These are phyloP conservation scores for Drosophila willistoni DNA, from an alignment of 1,140 invertebrate species.

Conservation along the genomic window DNA sequence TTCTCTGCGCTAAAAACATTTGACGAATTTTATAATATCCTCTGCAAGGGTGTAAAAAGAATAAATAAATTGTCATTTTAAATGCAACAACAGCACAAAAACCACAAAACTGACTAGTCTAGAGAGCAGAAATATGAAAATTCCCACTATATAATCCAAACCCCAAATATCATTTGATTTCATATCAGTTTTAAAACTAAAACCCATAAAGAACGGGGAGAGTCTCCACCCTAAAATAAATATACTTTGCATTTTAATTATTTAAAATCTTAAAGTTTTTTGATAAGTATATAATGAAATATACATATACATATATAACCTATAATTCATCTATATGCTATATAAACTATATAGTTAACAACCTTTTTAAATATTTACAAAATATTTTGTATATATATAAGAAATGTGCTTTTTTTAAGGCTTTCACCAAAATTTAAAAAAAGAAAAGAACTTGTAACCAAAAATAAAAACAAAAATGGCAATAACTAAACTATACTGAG, in stretches of 20 bases:
- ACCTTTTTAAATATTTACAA: slow-evolving; percentile 79
- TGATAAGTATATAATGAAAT: not conserved
- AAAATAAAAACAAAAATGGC: slow-evolving; percentile 52
- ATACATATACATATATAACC: not conserved
- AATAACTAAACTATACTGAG: slow-evolving; percentile 70
- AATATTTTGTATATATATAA: slow-evolving; percentile 75
- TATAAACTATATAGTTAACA: slow-evolving; percentile 52
- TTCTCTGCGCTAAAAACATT: too few relatives aligned
- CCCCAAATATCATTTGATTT: slow-evolving; percentile 69
- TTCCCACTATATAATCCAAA: slow-evolving; percentile 35
- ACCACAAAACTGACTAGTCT: slow-evolving; percentile 41
- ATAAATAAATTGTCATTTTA: slow-evolving; percentile 61
- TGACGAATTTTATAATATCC: too few relatives aligned
- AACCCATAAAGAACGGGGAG: slow-evolving; percentile 29
- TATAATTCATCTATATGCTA: slow-evolving; percentile 30
- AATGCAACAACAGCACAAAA: slow-evolving; percentile 46
- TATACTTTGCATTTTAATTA: not conserved
- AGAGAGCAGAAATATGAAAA: slow-evolving; percentile 33
- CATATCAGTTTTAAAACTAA: slow-evolving; percentile 63
- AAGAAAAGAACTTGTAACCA: slow-evolving; percentile 56
- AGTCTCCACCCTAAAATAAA: not conserved
- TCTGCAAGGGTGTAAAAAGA: too few relatives aligned
- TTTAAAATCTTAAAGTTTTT: slow-evolving; percentile 8
- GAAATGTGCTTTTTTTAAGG: slow-evolving; percentile 61
- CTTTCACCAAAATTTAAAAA: slow-evolving; percentile 66